phyloP scores from a whole-genome alignment of 2,113 vertebrate genomes.

The Mesembrinibis cayennensis region DNA sequence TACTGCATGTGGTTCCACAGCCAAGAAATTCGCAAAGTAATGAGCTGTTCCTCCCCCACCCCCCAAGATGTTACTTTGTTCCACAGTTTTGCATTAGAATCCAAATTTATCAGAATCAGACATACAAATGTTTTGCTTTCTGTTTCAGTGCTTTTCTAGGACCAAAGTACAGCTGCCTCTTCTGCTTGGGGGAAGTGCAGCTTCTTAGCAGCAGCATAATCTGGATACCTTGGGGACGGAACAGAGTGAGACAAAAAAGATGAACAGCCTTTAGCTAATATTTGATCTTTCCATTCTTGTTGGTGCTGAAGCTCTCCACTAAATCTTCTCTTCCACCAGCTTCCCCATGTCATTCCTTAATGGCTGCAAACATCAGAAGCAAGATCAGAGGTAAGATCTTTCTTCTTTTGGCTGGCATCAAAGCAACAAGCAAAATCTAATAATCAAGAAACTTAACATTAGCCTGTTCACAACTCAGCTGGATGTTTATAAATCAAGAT shows the following conservation, averaged over 20 bases:
- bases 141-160: not conserved
- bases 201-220: not conserved
- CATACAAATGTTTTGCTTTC: not conserved
- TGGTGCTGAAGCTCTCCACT: not conserved
- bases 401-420: not conserved
- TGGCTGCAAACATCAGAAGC: not conserved
- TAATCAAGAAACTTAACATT: not conserved
- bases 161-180: not conserved
- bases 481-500: not conserved
- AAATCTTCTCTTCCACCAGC: not conserved
- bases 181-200: not conserved
- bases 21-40: not conserved
- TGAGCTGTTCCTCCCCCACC: not conserved
- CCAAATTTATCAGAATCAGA: not conserved
- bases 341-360: not conserved
- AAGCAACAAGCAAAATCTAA: conserved; percentile 21
- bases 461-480: not conserved
- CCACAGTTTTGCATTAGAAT: not conserved
- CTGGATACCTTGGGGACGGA: not conserved
- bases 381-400: not conserved
- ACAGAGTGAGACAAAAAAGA: not conserved
- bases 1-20: not conserved
- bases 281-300: not conserved
- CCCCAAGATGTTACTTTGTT: not conserved
- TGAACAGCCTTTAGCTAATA: not conserved